Conservation (phyloP, 2,888 invertebrate species). For the Leptinotarsa haldemani region DNA sequence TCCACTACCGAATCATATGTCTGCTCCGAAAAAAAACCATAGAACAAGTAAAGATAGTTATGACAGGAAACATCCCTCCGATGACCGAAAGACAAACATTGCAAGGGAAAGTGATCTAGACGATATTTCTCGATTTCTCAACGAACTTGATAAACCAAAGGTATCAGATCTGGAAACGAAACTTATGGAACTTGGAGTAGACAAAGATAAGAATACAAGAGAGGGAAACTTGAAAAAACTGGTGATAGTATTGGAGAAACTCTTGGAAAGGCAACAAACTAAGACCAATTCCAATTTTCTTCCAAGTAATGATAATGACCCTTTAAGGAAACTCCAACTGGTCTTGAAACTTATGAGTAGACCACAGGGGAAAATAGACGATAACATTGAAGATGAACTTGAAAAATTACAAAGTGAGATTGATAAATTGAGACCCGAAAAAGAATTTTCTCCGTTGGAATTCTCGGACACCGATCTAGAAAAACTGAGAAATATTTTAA, state of each 20-base stretch:
- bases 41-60: neutral
- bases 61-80: neutral
- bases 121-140: slow-evolving; percentile 30
- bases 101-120: slow-evolving; percentile 38
- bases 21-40: slow-evolving; percentile 1
- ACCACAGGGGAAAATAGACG: slow-evolving; percentile 45
- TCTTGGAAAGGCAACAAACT: slow-evolving; percentile 17
- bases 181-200: slow-evolving; percentile 44
- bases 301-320: slow-evolving; percentile 32
- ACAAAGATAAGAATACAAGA: slow-evolving; percentile 45
- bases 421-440: slow-evolving; percentile 53
- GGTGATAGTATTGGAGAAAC: slow-evolving; percentile 17
- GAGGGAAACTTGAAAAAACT: slow-evolving; percentile 40
- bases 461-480: neutral
- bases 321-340: slow-evolving; percentile 32
- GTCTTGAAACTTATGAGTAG: slow-evolving; percentile 30
- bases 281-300: slow-evolving; percentile 9
- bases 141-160: slow-evolving; percentile 28
- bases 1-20: slow-evolving; percentile 30
- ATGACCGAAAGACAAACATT: slow-evolving; percentile 9
- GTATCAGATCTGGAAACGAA: slow-evolving; percentile 45
- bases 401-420: slow-evolving; percentile 56
- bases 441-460: slow-evolving; percentile 18
- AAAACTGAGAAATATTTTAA: neutral
- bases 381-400: slow-evolving; percentile 51